Conservation (phyloP, 2,113 vertebrate species). For the Phrynosoma blainvillii region DNA sequence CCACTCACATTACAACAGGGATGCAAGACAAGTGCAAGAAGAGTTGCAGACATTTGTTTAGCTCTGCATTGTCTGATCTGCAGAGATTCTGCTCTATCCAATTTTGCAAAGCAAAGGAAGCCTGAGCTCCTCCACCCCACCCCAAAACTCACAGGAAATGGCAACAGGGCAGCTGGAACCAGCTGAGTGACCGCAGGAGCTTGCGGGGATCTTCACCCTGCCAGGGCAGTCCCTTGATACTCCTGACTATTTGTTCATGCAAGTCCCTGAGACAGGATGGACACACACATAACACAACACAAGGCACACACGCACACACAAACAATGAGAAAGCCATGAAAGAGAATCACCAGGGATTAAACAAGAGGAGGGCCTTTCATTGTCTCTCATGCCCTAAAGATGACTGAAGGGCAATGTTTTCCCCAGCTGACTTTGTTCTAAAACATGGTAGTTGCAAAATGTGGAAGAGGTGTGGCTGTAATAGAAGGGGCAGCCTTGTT, state of each 20-base stretch:
- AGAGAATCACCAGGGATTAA: conserved; percentile 56
- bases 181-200: conserved; percentile 91
- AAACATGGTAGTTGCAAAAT: conserved; percentile 1
- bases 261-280: conserved; percentile 86
- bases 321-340: conserved; percentile 24
- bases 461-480: no score
- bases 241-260: conserved; percentile 96
- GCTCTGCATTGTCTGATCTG: no score
- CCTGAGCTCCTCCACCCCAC: neutral
- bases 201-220: conserved; percentile 92
- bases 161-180: conserved; percentile 86
- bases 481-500: neutral
- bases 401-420: conserved; percentile 35
- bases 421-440: conserved; percentile 50
- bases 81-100: neutral
- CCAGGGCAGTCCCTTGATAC: conserved; percentile 95
- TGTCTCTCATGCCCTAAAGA: conserved; percentile 39
- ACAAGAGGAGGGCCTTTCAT: conserved; percentile 51
- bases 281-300: conserved; percentile 45
- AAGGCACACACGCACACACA: conserved; percentile 1
- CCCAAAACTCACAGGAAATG: conserved; percentile 89
- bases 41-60: neutral
- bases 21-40: no score
- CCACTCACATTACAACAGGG: neutral
- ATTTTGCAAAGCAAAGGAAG: neutral